Percentiles rank a stretch among this genome's conserved stretches.
Evolutionary conservation across 2,113 vertebrate species (phyloP).

Genomic region (Chaetodon trifascialis): DNA sequence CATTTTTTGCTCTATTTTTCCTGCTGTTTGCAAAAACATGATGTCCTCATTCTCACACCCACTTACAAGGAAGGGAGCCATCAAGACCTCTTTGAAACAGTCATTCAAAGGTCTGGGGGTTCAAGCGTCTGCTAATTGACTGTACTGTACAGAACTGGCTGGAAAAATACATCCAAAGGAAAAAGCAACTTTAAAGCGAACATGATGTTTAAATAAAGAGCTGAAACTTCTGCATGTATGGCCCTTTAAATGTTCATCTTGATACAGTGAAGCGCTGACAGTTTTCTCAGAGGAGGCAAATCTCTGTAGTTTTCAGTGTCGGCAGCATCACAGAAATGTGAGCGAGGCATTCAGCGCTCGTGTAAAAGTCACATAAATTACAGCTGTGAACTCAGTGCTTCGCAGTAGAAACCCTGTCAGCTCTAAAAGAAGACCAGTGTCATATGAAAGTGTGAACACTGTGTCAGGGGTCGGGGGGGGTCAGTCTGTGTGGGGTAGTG

Average conservation of each 20-base stretch:
- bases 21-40: background rate
- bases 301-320: background rate
- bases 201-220: background rate
- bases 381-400: background rate
- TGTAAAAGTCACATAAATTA: conserved; percentile 21
- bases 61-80: background rate
- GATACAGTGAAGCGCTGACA: background rate
- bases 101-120: background rate
- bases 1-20: background rate
- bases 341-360: conserved; percentile 7
- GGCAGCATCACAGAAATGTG: background rate
- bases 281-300: background rate
- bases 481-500: conserved; percentile 56
- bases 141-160: background rate
- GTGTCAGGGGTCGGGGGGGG: conserved; percentile 10
- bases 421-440: conserved; percentile 36
- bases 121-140: background rate
- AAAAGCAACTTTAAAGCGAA: background rate
- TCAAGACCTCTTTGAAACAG: background rate
- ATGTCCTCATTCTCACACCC: background rate
- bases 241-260: no score
- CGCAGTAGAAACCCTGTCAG: background rate
- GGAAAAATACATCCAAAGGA: background rate
- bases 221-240: background rate
- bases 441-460: conserved; percentile 27